Percentiles rank a stretch among this genome's conserved stretches.
phyloP scores from a whole-genome alignment of 2,113 vertebrate genomes.

The Hippopotamus amphibius region DNA sequence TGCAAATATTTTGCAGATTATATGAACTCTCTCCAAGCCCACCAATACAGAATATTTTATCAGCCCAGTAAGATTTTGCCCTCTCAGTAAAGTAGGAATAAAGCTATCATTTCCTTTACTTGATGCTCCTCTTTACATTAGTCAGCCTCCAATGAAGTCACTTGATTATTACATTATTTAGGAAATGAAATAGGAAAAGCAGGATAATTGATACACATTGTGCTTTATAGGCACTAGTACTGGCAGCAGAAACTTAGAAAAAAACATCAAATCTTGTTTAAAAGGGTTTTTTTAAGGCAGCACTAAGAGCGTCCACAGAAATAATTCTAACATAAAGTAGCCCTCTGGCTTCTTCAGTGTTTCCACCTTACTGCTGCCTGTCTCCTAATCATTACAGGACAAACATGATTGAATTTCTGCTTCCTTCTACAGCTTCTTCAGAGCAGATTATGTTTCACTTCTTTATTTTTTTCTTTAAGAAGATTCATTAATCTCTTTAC shows the following conservation, averaged over 20 bases:
- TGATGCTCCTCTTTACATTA: background rate
- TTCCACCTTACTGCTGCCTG: background rate
- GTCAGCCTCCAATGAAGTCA: background rate
- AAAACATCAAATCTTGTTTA: background rate
- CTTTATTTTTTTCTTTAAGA: slow-evolving; percentile 20
- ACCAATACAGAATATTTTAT: background rate
- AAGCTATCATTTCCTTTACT: background rate
- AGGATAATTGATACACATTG: background rate
- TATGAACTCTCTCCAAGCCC: background rate
- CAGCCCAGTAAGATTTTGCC: background rate
- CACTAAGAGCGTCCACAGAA: background rate
- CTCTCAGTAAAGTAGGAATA: background rate
- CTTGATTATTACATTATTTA: slow-evolving; percentile 4
- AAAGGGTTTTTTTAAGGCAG: background rate
- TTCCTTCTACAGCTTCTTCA: background rate
- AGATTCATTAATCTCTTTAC: background rate
- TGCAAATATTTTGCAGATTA: slow-evolving; percentile 31
- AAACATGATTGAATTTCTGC: background rate
- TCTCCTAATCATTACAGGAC: background rate
- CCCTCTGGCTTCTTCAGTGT: background rate
- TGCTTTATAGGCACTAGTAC: background rate
- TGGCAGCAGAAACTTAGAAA: background rate
- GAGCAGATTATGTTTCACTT: background rate
- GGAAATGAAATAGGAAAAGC: slow-evolving; percentile 15
- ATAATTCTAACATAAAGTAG: background rate